Conservation (phyloP, 2,888 invertebrate genomes). For the Mythimna albipuncta region DNA sequence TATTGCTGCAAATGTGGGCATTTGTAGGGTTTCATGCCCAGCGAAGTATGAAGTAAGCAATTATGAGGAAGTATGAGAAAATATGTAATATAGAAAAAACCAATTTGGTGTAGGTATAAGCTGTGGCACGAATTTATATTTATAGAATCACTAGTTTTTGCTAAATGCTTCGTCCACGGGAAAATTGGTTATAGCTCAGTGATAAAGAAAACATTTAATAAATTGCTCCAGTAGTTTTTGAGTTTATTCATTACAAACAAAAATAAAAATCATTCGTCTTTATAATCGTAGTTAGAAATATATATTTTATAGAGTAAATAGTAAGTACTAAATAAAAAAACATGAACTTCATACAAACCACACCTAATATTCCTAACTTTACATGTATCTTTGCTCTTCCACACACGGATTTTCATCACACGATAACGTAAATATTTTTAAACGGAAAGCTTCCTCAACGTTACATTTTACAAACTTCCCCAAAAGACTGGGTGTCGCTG, state of each 20-base stretch:
- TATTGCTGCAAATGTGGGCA: constrained; percentile 9
- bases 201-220: no score
- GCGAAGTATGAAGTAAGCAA: constrained; percentile 12
- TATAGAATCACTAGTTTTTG: no score
- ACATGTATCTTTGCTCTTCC: background rate
- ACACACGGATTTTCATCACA: constrained; percentile 10
- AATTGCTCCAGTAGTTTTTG: no score
- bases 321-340: background rate
- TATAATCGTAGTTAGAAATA: no score
- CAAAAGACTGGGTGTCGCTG: constrained; percentile 27
- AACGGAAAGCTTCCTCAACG: background rate
- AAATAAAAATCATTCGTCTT: no score
- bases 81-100: background rate
- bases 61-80: constrained; percentile 12
- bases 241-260: no score
- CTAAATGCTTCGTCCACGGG: no score
- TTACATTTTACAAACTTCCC: constrained; percentile 32
- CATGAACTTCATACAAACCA: background rate
- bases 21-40: constrained; percentile 18
- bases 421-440: background rate
- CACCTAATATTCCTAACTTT: background rate
- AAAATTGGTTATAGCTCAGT: no score
- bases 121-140: no score
- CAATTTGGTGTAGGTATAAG: background rate
- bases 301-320: no score